Evolutionary conservation across 2,113 vertebrate genomes (phyloP).

Genomic region (Sciurus niger): DNA sequence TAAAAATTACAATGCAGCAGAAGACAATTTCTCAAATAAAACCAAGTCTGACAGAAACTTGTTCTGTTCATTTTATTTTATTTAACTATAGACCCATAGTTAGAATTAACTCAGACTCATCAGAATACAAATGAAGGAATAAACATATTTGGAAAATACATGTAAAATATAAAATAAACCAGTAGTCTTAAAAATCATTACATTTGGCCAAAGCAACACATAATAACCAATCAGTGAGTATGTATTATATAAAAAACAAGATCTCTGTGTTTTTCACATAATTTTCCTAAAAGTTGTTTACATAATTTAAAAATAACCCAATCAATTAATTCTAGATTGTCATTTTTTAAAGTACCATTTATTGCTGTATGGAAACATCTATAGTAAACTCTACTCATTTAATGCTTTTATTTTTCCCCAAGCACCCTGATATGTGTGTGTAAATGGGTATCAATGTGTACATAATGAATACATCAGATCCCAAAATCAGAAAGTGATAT

Average conservation of each 20-base stretch:
- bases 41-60: not conserved
- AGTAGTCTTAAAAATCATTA: not conserved
- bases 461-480: not conserved
- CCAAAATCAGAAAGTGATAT: not conserved
- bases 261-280: not conserved
- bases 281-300: constrained; percentile 38
- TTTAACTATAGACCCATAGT: not conserved
- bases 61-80: constrained; percentile 5
- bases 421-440: not conserved
- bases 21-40: constrained; percentile 68
- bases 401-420: not conserved
- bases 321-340: not conserved
- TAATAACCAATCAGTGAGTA: not conserved
- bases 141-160: not conserved
- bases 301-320: constrained; percentile 27
- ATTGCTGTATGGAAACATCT: constrained; percentile 25
- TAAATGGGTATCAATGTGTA: not conserved
- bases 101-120: not conserved
- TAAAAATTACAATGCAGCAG: not conserved
- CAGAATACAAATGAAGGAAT: not conserved
- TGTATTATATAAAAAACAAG: not conserved
- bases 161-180: constrained; percentile 11
- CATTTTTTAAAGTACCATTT: not conserved
- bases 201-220: not conserved
- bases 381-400: constrained; percentile 8